Conservation (phyloP, 2,797 vertebrate genomes). For the Neosilurus mollespiculum region DNA sequence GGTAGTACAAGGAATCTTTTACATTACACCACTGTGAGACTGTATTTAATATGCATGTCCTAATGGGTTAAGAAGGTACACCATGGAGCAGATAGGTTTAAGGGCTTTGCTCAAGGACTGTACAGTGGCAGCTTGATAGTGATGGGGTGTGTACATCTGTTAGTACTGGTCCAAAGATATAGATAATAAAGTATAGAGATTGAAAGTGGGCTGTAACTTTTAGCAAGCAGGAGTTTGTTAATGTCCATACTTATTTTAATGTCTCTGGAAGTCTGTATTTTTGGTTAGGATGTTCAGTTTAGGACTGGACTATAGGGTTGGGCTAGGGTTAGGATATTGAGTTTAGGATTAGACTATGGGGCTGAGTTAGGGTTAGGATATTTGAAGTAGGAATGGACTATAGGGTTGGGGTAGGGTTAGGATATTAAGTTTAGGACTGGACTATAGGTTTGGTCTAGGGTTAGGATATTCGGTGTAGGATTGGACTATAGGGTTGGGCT, state of each 20-base stretch:
- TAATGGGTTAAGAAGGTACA: no score
- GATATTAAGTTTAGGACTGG: no score
- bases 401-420: background rate
- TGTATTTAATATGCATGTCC: no score
- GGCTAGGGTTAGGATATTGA: background rate
- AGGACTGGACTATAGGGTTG: background rate
- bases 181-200: background rate
- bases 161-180: background rate
- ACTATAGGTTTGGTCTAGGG: background rate
- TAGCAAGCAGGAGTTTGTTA: no score
- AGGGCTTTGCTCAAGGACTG: no score
- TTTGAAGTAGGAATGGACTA: background rate
- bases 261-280: background rate
- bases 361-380: background rate
- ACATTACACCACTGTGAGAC: no score
- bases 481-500: background rate
- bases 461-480: background rate
- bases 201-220: background rate
- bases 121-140: no score
- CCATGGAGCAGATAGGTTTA: no score
- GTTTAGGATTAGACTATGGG: no score
- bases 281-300: background rate
- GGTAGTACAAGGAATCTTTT: slow-evolving; percentile 51
- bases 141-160: no score
- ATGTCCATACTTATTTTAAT: background rate